Conservation (phyloP, 1,140 invertebrate genomes). For the Scylla paramamosain region DNA sequence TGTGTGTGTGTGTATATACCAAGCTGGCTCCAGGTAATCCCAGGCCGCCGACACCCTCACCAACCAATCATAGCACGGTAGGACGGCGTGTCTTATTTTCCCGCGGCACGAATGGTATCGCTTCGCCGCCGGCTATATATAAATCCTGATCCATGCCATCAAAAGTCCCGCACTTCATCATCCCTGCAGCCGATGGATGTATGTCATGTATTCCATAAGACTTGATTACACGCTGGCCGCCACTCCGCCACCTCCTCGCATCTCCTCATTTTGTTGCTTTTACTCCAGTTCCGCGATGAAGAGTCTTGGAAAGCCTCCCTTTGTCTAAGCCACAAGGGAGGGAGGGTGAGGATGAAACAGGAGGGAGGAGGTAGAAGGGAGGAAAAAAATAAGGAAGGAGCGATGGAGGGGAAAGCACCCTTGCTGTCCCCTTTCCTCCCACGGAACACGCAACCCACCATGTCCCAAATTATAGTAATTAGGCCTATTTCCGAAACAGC, state of each 20-base stretch:
- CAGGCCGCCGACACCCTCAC: neutral
- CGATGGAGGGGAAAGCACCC: no score
- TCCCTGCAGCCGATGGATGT: neutral
- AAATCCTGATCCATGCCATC: constrained; percentile 19
- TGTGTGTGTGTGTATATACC: no score
- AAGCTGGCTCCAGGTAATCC: neutral
- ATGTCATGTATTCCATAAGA: neutral
- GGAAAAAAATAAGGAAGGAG: no score
- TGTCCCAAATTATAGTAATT: constrained; percentile 16
- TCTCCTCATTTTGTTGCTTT: neutral
- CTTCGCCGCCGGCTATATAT: neutral
- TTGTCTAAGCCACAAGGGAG: no score
- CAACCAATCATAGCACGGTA: neutral
- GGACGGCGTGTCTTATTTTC: constrained; percentile 10
- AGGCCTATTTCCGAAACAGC: constrained; percentile 19
- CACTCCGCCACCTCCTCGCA: neutral
- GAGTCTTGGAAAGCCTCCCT: no score
- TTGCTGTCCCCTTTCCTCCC: neutral
- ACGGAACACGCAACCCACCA: neutral
- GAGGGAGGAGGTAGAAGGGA: no score
- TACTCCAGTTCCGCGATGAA: neutral
- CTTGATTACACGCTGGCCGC: neutral
- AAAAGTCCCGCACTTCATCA: neutral
- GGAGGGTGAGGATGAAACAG: no score
- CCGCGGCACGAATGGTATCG: neutral